phyloP scores from a whole-genome alignment of 2,888 invertebrate species.

The Caenorhabditis becei region DNA sequence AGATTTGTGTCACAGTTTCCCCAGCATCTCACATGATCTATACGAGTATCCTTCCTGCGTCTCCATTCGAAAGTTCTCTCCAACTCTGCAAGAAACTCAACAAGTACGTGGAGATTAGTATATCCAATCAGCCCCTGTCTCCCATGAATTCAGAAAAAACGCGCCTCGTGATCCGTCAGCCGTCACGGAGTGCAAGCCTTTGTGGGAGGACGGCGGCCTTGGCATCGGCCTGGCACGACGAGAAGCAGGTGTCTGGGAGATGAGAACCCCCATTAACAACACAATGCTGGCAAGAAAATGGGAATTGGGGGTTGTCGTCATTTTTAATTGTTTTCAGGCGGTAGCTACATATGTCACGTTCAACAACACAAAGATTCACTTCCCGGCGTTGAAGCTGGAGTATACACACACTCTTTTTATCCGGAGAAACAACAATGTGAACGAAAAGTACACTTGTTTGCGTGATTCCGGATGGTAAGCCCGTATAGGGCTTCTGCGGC shows the following conservation, averaged over 20 bases:
- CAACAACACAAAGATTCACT: constrained; percentile 63
- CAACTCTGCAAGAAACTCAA: constrained; percentile 27
- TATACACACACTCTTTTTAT: constrained; percentile 56
- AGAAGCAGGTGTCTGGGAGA: constrained; percentile 77
- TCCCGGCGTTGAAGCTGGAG: constrained; percentile 52
- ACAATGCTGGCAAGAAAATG: constrained; percentile 57
- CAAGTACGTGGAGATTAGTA: constrained; percentile 16
- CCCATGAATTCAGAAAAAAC: constrained; percentile 37
- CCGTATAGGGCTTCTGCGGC: too few relatives aligned
- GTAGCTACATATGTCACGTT: constrained; percentile 71
- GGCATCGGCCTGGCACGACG: constrained; percentile 68
- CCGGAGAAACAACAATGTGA: constrained; percentile 15
- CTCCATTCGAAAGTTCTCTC: constrained; percentile 49
- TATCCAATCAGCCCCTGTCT: neutral
- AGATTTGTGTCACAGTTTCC: constrained; percentile 67
- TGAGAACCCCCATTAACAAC: constrained; percentile 64
- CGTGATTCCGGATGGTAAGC: constrained; percentile 51
- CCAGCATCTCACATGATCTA: constrained; percentile 54
- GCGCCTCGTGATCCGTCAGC: constrained; percentile 41
- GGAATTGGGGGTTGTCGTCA: neutral
- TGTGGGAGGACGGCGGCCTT: constrained; percentile 77
- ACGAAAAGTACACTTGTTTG: constrained; percentile 45
- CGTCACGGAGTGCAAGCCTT: constrained; percentile 75
- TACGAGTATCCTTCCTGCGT: constrained; percentile 47
- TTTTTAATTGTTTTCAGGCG: constrained; percentile 51